Conservation (phyloP, 2,888 invertebrate genomes). For the Rotaria macrura region DNA sequence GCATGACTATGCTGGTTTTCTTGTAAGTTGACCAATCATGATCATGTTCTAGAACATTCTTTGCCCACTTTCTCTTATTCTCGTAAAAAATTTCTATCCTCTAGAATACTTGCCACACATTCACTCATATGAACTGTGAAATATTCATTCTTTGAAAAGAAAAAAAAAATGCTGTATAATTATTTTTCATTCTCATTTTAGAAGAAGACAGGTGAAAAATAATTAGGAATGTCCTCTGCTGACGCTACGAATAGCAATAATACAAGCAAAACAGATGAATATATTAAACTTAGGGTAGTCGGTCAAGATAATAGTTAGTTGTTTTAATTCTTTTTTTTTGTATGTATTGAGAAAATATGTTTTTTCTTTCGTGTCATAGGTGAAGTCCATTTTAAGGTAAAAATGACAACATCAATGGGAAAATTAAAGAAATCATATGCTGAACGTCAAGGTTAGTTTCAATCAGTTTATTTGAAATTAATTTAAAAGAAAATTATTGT, state of each 20-base stretch:
- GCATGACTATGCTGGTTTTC: background rate
- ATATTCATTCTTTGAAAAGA: background rate
- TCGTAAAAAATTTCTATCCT: background rate
- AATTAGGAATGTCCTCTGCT: background rate
- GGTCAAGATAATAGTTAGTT: constrained; percentile 52
- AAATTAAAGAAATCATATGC: constrained; percentile 64
- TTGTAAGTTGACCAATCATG: background rate
- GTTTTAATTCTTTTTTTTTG: too few relatives aligned
- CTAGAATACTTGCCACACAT: background rate
- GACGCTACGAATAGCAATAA: background rate
- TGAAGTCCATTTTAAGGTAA: constrained; percentile 65
- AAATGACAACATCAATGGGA: constrained; percentile 63
- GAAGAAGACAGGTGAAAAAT: background rate
- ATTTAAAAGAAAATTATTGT: background rate
- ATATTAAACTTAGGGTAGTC: constrained; percentile 63
- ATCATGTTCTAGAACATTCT: background rate
- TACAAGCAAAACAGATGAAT: constrained; percentile 49
- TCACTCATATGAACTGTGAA: background rate
- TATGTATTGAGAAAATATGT: too few relatives aligned
- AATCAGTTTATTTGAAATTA: background rate
- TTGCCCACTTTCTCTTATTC: background rate
- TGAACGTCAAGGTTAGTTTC: constrained; percentile 54
- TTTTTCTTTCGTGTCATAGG: background rate
- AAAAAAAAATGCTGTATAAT: too few relatives aligned
- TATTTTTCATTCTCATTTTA: background rate